Percentiles rank a stretch among this genome's conserved stretches.
Conservation (phyloP, 2,797 vertebrate genomes). For the Oryzias dopingdopingensis region DNA sequence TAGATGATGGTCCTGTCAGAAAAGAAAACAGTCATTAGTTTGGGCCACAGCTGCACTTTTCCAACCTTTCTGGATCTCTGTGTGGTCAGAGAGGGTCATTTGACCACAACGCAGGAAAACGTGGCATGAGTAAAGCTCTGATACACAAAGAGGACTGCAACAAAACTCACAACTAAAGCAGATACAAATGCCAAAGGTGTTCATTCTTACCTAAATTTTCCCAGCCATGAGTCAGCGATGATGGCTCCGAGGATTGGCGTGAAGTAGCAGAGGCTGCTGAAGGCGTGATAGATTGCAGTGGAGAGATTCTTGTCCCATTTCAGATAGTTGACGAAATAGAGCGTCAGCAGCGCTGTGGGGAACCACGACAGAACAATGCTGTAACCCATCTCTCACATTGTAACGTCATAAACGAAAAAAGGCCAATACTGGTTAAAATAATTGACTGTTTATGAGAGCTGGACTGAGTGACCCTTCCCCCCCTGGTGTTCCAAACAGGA, state of each 20-base stretch:
- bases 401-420: background rate
- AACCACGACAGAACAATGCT: constrained; percentile 7
- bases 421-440: background rate
- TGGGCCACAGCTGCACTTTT: constrained; percentile 1
- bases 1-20: constrained; percentile 92
- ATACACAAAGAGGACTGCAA: too few relatives aligned
- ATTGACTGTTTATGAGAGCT: too few relatives aligned
- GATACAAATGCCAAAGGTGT: too few relatives aligned
- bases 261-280: constrained; percentile 93
- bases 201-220: constrained; percentile 89
- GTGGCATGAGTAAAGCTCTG: too few relatives aligned
- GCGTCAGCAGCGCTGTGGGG: constrained; percentile 85
- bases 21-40: constrained; percentile 35
- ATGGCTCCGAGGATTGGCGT: constrained; percentile 91
- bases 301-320: constrained; percentile 90
- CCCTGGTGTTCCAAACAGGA: too few relatives aligned
- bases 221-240: constrained; percentile 95
- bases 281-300: constrained; percentile 93
- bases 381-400: background rate
- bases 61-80: background rate
- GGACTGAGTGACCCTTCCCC: too few relatives aligned
- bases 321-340: constrained; percentile 93
- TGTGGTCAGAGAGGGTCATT: constrained; percentile 17
- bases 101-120: background rate
- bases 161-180: too few relatives aligned